Percentiles rank a stretch among this genome's conserved stretches.
phyloP scores from a whole-genome alignment of 2,797 vertebrate species.

The Gobionotothen gibberifrons region DNA sequence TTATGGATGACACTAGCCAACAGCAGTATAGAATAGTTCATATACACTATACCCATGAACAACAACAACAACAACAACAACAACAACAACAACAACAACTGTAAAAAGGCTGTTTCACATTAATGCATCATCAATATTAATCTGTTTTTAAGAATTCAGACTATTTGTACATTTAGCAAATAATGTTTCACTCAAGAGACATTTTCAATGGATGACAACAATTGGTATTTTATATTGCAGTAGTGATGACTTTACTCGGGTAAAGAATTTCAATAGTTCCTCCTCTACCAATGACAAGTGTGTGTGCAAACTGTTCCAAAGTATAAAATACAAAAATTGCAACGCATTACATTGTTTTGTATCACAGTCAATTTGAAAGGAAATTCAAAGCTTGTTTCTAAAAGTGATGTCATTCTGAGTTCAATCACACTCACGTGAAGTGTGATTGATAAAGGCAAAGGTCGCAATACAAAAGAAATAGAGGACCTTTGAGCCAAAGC shows the following conservation, averaged over 20 bases:
- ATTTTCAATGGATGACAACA: no score
- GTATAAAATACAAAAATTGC: no score
- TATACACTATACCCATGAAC: not conserved
- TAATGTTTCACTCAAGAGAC: no score
- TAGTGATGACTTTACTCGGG: not conserved
- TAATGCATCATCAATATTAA: not conserved
- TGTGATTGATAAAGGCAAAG: conserved; percentile 4
- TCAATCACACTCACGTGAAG: not conserved
- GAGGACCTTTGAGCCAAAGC: conserved; percentile 27
- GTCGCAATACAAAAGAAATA: not conserved
- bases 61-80: no score
- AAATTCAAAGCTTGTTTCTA: not conserved
- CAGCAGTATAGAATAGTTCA: not conserved
- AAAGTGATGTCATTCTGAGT: not conserved
- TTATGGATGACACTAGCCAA: not conserved
- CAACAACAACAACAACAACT: no score
- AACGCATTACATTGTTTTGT: no score
- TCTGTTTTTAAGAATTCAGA: not conserved
- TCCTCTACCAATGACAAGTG: not conserved
- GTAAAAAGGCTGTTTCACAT: not conserved
- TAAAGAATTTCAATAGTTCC: not conserved
- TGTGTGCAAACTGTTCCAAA: not conserved
- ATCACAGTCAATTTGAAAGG: not conserved
- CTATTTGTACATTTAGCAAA: no score
- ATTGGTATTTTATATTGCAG: not conserved